Base-by-base conservation (phyloP, 1,140 invertebrate genomes). In the Dysdera silvatica region DNA sequence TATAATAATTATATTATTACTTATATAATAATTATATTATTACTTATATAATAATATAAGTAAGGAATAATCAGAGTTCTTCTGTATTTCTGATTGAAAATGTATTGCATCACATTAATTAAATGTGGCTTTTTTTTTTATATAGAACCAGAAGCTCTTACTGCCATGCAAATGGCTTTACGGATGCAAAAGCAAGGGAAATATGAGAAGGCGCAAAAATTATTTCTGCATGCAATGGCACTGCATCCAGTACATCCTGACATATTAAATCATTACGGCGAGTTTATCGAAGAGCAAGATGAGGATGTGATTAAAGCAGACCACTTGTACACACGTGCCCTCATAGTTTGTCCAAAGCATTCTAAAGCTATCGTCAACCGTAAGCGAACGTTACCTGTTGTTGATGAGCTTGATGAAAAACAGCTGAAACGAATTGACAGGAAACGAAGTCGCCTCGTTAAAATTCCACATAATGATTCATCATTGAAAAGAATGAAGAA, bases 241-340 rank as follows among this genome's bases (percentile, higher is more conserved):
- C 77, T 97, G 24, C 88, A 91, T 18, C 94, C 95, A 0, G 83
- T 86, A 67, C 89, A 97, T 79, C 87, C 93, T 1, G 92, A 97
- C 70, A 84, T 97, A 48, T 76, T 98, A 12, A 91, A 89, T 69
- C 83, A 88, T 68, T 97, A 93, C 77, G 95, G 95, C 28, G 91
- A 97, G 76, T 95, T 95, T 76, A 75, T 96, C 26, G 94, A 98
- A 76, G 82, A 87, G 56, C 85, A 85, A 23, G 82, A 89, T 67
- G 83, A 89, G 35, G 89, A 98, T 78, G 78, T 96, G 24, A 82
- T 96, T 2, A 82, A 83, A 73, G 95, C 95, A 4, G 91, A 98
- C 79, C 87, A 91, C 71, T 81, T 92, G 67, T 96, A 94, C 75
- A 82, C 82, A 8, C 79, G 83, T 74, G 95, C 94, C 7, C 77